Conservation (phyloP, 2,113 vertebrate species). For the Podarcis cretensis region DNA sequence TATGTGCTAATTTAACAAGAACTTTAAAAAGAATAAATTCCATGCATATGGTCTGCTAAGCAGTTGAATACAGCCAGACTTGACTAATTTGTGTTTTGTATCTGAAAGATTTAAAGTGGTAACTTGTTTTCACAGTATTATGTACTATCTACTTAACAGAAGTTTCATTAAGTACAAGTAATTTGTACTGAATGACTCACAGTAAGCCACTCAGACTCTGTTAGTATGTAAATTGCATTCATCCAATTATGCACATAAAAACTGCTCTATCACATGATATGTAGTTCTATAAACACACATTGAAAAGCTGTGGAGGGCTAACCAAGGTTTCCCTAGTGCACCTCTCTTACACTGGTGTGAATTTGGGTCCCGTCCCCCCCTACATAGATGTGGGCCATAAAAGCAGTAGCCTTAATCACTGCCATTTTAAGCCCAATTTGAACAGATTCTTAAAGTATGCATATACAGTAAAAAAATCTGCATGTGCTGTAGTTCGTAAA, state of each 20-base stretch:
- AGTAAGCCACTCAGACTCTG: constrained; percentile 53
- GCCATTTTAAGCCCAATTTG: constrained; percentile 61
- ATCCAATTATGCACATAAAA: constrained; percentile 59
- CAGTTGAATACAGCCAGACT: constrained; percentile 64
- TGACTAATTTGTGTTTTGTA: constrained; percentile 67
- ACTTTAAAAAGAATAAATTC: constrained; percentile 62
- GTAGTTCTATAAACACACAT: constrained; percentile 53
- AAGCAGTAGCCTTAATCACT: constrained; percentile 27
- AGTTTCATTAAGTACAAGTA: constrained; percentile 64
- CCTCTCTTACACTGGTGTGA: neutral
- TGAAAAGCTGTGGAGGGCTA: constrained; percentile 55
- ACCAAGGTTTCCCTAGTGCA: constrained; percentile 32
- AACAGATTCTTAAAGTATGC: constrained; percentile 53
- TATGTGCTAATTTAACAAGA: constrained; percentile 68
- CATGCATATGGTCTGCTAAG: constrained; percentile 54
- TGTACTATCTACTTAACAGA: constrained; percentile 66
- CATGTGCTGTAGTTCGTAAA: neutral
- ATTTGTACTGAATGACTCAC: constrained; percentile 63
- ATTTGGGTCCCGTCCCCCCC: neutral
- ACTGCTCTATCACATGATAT: constrained; percentile 39
- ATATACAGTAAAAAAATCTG: neutral
- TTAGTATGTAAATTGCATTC: constrained; percentile 60
- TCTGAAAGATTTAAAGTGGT: constrained; percentile 66
- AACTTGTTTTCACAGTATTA: constrained; percentile 64
- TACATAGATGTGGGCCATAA: constrained; percentile 17